Evolutionary conservation across 2,888 invertebrate species (phyloP).

Genomic region (Tachina fera): DNA sequence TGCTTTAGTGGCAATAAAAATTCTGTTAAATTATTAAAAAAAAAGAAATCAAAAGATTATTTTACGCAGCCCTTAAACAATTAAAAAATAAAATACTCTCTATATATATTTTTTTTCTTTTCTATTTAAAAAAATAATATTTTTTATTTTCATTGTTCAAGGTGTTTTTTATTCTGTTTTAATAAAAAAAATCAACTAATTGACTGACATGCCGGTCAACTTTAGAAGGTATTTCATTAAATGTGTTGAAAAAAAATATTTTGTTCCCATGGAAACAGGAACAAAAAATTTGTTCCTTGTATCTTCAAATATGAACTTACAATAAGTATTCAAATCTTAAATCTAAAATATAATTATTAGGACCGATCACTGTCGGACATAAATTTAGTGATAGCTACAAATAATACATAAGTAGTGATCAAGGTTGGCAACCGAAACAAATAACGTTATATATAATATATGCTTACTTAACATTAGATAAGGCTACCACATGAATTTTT

Average conservation of each 20-base stretch:
- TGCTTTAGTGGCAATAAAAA: not conserved
- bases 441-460: too few relatives aligned
- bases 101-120: not conserved
- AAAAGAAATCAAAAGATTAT: not conserved
- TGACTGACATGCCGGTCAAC: not conserved
- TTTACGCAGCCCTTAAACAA: not conserved
- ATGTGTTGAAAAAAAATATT: not conserved
- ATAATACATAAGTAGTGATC: too few relatives aligned
- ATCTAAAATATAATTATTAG: too few relatives aligned
- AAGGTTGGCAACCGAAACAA: too few relatives aligned
- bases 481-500: too few relatives aligned
- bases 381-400: too few relatives aligned
- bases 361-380: too few relatives aligned
- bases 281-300: too few relatives aligned
- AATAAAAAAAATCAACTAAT: not conserved
- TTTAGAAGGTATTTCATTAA: slow-evolving; percentile 26
- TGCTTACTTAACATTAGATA: too few relatives aligned
- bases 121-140: not conserved
- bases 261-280: slow-evolving; percentile 14
- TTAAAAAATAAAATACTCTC: not conserved
- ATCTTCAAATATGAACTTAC: too few relatives aligned
- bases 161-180: not conserved
- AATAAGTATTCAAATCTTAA: too few relatives aligned
- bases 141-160: not conserved
- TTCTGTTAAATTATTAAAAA: not conserved